Conservation (phyloP, 2,888 invertebrate species). For the Choristoneura rosaceana region DNA sequence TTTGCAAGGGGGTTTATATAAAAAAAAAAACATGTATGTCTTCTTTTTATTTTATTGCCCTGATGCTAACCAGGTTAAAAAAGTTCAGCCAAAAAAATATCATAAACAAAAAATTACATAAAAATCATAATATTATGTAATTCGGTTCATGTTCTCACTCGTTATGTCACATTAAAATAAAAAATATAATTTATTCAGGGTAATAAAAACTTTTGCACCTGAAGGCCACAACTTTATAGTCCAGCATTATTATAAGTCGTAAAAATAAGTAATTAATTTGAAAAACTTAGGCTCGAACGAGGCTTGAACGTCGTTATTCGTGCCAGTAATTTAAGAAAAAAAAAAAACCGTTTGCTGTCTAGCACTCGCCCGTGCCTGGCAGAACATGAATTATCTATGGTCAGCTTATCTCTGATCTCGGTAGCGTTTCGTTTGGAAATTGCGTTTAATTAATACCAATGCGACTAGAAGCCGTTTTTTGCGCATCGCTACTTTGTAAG, state of each 20-base stretch:
- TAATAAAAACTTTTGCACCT: constrained; percentile 35
- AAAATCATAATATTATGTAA: constrained; percentile 23
- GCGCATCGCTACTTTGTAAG: constrained; percentile 23
- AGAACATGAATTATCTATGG: constrained; percentile 42
- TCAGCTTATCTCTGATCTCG: constrained; percentile 38
- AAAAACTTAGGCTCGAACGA: constrained; percentile 9
- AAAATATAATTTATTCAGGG: constrained; percentile 29
- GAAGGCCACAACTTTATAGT: constrained; percentile 22
- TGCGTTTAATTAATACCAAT: constrained; percentile 30
- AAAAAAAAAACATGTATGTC: neutral
- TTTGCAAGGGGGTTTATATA: too few species aligned
- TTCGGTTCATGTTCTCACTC: constrained; percentile 10
- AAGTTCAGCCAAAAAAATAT: constrained; percentile 1
- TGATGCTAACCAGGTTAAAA: constrained; percentile 1
- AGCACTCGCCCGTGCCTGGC: constrained; percentile 35
- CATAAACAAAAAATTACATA: constrained; percentile 6
- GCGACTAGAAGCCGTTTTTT: constrained; percentile 28
- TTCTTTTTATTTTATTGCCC: neutral
- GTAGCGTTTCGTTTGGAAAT: constrained; percentile 36
- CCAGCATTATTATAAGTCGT: constrained; percentile 25
- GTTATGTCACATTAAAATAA: constrained; percentile 19
- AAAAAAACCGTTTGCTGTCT: constrained; percentile 39
- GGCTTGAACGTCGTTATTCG: constrained; percentile 23
- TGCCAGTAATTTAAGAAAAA: constrained; percentile 35
- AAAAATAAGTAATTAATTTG: constrained; percentile 33